These are phyloP conservation scores for Diplosoma virens DNA, from an alignment of 23 tunicate genomes.

Conservation along the genomic window DNA sequence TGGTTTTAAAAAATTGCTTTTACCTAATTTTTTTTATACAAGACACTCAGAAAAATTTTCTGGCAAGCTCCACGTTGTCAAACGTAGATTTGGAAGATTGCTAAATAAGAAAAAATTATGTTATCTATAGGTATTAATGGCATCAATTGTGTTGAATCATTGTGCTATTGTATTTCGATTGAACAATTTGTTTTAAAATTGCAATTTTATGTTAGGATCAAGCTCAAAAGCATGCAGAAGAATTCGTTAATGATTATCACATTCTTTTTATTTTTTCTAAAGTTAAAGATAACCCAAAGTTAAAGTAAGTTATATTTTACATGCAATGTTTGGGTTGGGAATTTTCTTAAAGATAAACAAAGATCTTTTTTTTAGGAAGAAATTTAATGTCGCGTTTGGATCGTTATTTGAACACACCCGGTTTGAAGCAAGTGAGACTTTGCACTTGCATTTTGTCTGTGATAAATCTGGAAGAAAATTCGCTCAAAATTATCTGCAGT, in stretches of 20 bases:
- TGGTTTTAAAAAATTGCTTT: too few species aligned
- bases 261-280: conserved; percentile 70
- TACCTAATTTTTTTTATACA: too few species aligned
- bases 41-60: too few species aligned
- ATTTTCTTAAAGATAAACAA: background rate
- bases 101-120: too few species aligned
- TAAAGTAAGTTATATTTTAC: conserved; percentile 12
- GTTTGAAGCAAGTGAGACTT: conserved; percentile 52
- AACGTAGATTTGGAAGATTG: too few species aligned
- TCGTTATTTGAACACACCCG: conserved; percentile 74
- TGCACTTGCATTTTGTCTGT: conserved; percentile 89
- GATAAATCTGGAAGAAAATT: conserved; percentile 64
- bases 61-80: too few species aligned
- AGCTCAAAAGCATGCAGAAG: conserved; percentile 69
- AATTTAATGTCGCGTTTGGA: conserved; percentile 53
- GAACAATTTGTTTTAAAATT: background rate
- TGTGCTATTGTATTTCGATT: background rate
- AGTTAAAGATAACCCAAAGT: conserved; percentile 37
- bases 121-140: too few species aligned
- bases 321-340: background rate
- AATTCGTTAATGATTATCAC: conserved; percentile 71
- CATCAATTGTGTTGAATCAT: background rate
- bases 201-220: conserved; percentile 26
- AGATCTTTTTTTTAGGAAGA: conserved; percentile 17
- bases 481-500: conserved; percentile 43